Percentiles rank a stretch among this genome's conserved stretches.
Evolutionary conservation across 2,797 vertebrate species (phyloP).

Genomic region (Toxotes lorentzi): DNA sequence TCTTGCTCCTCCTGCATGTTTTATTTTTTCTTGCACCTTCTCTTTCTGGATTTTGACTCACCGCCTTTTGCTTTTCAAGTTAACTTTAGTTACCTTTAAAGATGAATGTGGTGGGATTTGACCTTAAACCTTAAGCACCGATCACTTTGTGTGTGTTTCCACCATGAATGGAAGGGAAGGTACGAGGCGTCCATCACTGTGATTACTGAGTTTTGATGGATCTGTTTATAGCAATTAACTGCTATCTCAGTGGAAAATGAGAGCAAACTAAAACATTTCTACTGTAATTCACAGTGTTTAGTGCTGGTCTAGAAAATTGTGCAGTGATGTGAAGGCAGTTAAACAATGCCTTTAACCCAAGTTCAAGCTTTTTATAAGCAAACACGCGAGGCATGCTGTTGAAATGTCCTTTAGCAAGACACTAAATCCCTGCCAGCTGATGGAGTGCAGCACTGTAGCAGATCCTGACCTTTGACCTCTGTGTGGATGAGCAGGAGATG

Average conservation of each 20-base stretch:
- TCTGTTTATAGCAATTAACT: not conserved
- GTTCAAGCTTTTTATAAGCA: not conserved
- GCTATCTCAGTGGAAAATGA: not conserved
- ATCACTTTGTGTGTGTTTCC: not conserved
- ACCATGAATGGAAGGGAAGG: not conserved
- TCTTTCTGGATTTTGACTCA: not conserved
- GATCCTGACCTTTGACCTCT: constrained; percentile 1
- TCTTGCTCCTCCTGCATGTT: not conserved
- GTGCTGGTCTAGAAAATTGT: not conserved
- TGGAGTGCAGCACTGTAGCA: not conserved
- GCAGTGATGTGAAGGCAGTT: not conserved
- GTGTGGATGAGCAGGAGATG: not conserved
- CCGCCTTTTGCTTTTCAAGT: not conserved
- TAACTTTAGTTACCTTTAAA: not conserved
- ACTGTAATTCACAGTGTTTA: not conserved
- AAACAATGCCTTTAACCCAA: not conserved
- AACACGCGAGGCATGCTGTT: not conserved
- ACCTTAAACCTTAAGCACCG: not conserved
- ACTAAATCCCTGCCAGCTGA: not conserved
- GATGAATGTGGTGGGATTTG: not conserved
- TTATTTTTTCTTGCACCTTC: not conserved
- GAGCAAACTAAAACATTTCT: not conserved
- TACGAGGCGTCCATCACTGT: not conserved
- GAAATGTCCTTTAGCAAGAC: not conserved
- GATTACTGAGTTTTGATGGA: not conserved